Conservation (phyloP, 2,113 vertebrate genomes). For the Thunnus thynnus region DNA sequence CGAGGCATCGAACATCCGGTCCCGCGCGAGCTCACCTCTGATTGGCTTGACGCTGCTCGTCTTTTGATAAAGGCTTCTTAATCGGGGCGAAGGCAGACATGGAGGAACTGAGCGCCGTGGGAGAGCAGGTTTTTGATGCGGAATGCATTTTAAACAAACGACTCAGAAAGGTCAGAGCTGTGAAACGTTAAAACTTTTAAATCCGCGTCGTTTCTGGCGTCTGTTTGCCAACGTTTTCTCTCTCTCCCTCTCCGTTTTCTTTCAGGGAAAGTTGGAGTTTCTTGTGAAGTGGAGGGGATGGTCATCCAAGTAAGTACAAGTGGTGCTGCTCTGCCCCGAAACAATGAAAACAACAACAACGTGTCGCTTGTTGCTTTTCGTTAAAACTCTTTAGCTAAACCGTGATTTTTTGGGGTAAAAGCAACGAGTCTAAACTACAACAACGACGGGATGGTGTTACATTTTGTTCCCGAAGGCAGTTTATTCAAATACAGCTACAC, state of each 20-base stretch:
- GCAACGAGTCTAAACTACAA: neutral
- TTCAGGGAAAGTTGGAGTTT: conserved; percentile 96
- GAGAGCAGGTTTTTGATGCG: conserved; percentile 97
- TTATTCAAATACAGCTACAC: neutral
- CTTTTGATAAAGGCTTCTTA: conserved; percentile 48
- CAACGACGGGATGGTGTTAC: too few relatives aligned
- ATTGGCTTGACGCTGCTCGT: conserved; percentile 14
- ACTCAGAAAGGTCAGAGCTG: conserved; percentile 88
- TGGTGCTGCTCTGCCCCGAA: conserved; percentile 67
- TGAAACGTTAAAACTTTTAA: neutral
- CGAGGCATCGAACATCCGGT: rapidly evolving
- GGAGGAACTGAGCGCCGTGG: conserved; percentile 97
- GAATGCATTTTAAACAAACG: conserved; percentile 97
- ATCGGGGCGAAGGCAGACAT: conserved; percentile 84
- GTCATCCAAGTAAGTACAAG: conserved; percentile 95
- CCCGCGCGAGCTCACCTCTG: neutral
- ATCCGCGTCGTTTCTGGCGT: neutral
- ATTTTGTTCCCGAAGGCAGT: neutral
- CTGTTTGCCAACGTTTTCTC: neutral
- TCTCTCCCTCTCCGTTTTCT: conserved; percentile 41
- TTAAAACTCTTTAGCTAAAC: neutral
- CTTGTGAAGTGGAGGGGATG: conserved; percentile 98
- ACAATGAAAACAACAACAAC: conserved; percentile 86
- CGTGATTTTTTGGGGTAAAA: neutral
- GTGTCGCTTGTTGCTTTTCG: conserved; percentile 71